Base-by-base conservation (phyloP, 2,113 vertebrate species). In the Prolemur simus region DNA sequence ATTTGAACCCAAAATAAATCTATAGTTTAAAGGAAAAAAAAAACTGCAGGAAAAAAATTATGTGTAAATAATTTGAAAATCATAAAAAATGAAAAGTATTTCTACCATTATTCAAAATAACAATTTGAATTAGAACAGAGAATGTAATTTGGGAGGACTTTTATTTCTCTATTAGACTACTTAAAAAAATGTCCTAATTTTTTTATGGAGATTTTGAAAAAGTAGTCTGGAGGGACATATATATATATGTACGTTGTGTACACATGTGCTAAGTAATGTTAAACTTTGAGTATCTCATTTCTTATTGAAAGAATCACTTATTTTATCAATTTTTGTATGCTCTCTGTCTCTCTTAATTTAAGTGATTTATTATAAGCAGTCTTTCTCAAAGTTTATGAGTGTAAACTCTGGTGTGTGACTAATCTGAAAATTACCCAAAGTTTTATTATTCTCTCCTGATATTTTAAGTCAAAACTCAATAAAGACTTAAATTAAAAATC, bases 401-500 rank as follows among this genome's bases (percentile, higher is more conserved):
- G 2, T 68, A 91, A 96, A 45, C 8, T 17, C 5, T 78, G 5
- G 4, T 74, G 11, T 90, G 11, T 96, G 52, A 96, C 66, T 93
- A 93, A 93, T 91, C 27, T 87, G 49, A 94, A 96, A 92, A 95
- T 91, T 94, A 74, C 82, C 9, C 6, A 25, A 54, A 8, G 69
- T 88, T 89, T 96, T 93, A 87, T 94, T 87, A 64, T 94, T 97
- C 32, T 96, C 64, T 64, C 8, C 12, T 87, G 63, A 85, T 95
- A 93, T 52, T 96, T 89, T 97, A 95, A 93, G 25, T 64, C n/a
- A 52, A 94, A 95, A 87, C 81, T 92, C 64, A 97, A 94, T 95
- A 96, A 95, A 95, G n/a, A 14, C 2, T 94, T 97, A 97, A 91
- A 86, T 93, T 94, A 49, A 95, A 96, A 96, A 54, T 81, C 56